Percentiles rank a stretch among this genome's conserved stretches.
phyloP scores from a whole-genome alignment of 2,113 vertebrate species.

The Anser cygnoides region DNA sequence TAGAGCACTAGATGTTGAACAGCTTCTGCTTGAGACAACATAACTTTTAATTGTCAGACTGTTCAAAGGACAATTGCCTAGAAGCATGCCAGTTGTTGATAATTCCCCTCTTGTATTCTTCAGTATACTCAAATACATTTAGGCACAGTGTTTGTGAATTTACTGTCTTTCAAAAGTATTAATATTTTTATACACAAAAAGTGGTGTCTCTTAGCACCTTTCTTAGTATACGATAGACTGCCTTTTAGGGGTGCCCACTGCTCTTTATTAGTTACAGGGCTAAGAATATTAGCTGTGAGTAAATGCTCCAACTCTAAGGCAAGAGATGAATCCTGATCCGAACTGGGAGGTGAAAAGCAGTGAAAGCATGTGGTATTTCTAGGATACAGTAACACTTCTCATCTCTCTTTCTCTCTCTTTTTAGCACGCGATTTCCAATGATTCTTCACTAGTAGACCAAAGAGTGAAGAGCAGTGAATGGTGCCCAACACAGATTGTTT shows the following conservation, averaged over 20 bases:
- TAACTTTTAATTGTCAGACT: not conserved
- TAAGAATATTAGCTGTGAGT: not conserved
- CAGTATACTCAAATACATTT: not conserved
- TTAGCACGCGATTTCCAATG: not conserved
- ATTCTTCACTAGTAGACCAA: not conserved
- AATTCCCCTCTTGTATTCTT: not conserved
- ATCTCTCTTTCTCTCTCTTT: not conserved
- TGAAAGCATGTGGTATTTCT: not conserved
- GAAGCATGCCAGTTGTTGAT: not conserved
- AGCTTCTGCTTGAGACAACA: not conserved
- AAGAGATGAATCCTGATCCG: not conserved
- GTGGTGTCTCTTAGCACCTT: not conserved
- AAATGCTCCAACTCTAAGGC: not conserved
- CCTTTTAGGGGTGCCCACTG: not conserved
- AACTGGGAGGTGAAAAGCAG: not conserved
- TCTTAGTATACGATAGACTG: not conserved
- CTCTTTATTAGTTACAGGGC: not conserved
- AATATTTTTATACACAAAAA: not conserved
- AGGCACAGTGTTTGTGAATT: not conserved
- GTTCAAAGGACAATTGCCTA: not conserved
- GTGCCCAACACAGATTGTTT: not conserved
- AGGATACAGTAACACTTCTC: not conserved
- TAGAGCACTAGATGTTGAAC: not conserved
- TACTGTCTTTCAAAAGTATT: not conserved
- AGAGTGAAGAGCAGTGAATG: not conserved